Evolutionary conservation across 1,140 invertebrate genomes (phyloP).

Genomic region (Galleria mellonella): DNA sequence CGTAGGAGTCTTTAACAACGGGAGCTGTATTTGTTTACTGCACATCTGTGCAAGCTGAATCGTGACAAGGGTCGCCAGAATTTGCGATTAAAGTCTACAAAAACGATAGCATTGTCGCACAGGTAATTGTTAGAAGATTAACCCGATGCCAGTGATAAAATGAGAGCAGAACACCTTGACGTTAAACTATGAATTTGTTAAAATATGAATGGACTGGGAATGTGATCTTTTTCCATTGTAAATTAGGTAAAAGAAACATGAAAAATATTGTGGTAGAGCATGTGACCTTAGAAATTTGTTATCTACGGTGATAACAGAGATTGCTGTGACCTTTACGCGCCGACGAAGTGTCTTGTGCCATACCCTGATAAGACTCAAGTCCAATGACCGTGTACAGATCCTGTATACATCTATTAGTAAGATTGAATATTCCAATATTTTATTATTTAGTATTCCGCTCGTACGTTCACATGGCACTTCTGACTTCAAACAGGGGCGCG

Average conservation of each 20-base stretch:
- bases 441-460: neutral
- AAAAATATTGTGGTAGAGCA: slow-evolving; percentile 37
- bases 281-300: slow-evolving; percentile 48
- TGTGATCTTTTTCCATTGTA: neutral
- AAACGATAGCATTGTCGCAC: slow-evolving; percentile 43
- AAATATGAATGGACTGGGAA: too few relatives aligned
- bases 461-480: slow-evolving; percentile 23
- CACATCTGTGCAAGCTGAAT: slow-evolving; percentile 49
- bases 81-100: slow-evolving; percentile 41
- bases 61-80: slow-evolving; percentile 26
- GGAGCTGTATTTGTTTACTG: slow-evolving; percentile 46
- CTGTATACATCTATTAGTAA: slow-evolving; percentile 10
- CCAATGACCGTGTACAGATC: slow-evolving; percentile 52
- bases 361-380: slow-evolving; percentile 47
- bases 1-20: slow-evolving; percentile 55
- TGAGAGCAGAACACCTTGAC: slow-evolving; percentile 58
- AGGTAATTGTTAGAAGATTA: slow-evolving; percentile 66
- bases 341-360: slow-evolving; percentile 44
- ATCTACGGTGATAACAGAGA: slow-evolving; percentile 58
- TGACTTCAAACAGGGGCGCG: slow-evolving; percentile 18
- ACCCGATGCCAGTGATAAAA: slow-evolving; percentile 56
- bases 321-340: slow-evolving; percentile 61
- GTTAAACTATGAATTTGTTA: too few relatives aligned
- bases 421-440: slow-evolving; percentile 1
- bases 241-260: too few relatives aligned